Conservation (phyloP, 1,140 invertebrate genomes). For the Grapholita molesta region DNA sequence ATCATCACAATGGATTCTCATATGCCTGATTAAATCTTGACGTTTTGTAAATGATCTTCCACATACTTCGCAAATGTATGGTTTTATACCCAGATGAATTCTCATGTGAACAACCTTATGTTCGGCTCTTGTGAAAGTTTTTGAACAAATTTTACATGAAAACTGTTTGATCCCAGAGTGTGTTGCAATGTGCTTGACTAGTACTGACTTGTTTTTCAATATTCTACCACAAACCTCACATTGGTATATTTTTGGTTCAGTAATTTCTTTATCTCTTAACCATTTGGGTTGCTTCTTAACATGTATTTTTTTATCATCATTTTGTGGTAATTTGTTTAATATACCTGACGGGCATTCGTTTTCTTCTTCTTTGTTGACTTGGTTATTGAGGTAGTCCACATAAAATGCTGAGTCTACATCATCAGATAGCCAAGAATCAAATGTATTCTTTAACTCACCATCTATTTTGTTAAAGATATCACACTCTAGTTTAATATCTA, state of each 20-base stretch:
- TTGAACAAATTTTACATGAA: slow-evolving; percentile 38
- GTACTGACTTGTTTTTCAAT: slow-evolving; percentile 73
- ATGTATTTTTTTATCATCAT: not conserved
- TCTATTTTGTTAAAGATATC: slow-evolving; percentile 1
- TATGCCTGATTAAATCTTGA: slow-evolving; percentile 45
- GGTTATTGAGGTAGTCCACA: slow-evolving; percentile 10
- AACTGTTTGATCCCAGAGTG: slow-evolving; percentile 64
- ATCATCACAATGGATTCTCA: slow-evolving; percentile 48
- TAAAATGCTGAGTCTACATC: not conserved
- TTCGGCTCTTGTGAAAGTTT: slow-evolving; percentile 35
- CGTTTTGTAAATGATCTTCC: slow-evolving; percentile 40
- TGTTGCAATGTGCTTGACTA: slow-evolving; percentile 79
- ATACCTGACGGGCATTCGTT: not conserved
- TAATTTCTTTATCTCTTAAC: not conserved
- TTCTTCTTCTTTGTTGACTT: slow-evolving; percentile 7
- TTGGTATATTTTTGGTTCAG: slow-evolving; percentile 26
- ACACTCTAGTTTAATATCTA: slow-evolving; percentile 17
- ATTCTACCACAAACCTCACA: slow-evolving; percentile 75
- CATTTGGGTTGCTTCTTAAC: not conserved
- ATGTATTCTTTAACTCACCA: slow-evolving; percentile 16
- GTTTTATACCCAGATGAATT: slow-evolving; percentile 46
- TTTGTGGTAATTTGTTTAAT: not conserved
- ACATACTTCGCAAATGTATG: slow-evolving; percentile 59
- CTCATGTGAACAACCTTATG: slow-evolving; percentile 36
- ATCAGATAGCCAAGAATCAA: slow-evolving; percentile 8